phyloP scores from a whole-genome alignment of 2,888 invertebrate species.

The Sinodicranocentrus sp. region DNA sequence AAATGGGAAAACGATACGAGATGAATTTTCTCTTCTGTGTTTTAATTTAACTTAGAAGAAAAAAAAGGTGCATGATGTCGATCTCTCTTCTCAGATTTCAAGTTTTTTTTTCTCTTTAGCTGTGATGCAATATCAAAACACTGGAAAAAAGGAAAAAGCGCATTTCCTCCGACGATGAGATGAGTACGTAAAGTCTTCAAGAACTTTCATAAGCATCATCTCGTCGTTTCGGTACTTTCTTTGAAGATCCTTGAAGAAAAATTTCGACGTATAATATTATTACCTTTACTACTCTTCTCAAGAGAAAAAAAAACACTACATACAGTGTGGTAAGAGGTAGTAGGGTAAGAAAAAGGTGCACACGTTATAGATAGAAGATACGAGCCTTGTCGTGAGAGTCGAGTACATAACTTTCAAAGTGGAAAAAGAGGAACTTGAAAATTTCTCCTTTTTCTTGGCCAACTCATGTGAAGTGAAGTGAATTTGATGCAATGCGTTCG shows the following conservation, averaged over 20 bases:
- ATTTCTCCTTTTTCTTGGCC: constrained; percentile 34
- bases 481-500: constrained; percentile 64
- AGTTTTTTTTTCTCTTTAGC: too few species aligned
- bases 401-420: constrained; percentile 8
- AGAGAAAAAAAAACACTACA: too few species aligned
- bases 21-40: constrained; percentile 31
- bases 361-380: too few species aligned
- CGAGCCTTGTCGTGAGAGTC: neutral
- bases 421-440: constrained; percentile 29
- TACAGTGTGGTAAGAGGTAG: too few species aligned
- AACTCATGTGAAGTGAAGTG: constrained; percentile 58
- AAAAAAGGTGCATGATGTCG: constrained; percentile 6
- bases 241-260: constrained; percentile 5
- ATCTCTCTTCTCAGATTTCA: constrained; percentile 44
- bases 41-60: constrained; percentile 55
- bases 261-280: constrained; percentile 4
- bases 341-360: too few species aligned
- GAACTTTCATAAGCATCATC: constrained; percentile 31
- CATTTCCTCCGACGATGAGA: constrained; percentile 17
- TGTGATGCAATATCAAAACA: constrained; percentile 27
- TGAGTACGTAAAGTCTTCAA: neutral
- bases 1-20: constrained; percentile 48
- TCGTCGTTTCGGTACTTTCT: neutral
- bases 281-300: neutral
- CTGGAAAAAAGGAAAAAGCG: constrained; percentile 17